Percentiles rank a stretch among this genome's conserved stretches.
Evolutionary conservation across 2,113 vertebrate species (phyloP).

Genomic region (Alethe diademata): DNA sequence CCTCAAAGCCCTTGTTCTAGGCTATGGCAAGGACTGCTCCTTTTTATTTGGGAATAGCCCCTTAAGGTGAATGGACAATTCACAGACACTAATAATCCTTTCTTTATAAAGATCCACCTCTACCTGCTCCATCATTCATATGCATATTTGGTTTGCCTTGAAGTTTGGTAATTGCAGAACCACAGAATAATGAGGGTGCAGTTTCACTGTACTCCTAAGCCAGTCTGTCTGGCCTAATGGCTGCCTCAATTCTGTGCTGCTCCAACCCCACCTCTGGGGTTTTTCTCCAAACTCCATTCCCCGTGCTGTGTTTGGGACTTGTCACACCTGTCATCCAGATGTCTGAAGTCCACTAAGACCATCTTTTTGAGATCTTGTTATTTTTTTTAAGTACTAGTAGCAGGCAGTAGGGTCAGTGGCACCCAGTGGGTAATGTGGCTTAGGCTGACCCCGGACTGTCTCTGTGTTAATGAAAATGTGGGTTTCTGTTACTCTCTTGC

Average conservation of each 20-base stretch:
- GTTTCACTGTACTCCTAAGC: background rate
- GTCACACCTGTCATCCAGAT: background rate
- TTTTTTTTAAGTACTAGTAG: background rate
- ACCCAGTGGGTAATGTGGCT: background rate
- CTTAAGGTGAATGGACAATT: background rate
- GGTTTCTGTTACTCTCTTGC: background rate
- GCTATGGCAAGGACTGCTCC: background rate
- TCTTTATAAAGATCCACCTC: conserved; percentile 3
- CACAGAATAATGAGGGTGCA: background rate
- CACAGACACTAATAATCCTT: background rate
- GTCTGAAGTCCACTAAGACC: background rate
- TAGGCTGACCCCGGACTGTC: background rate
- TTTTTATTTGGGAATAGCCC: background rate
- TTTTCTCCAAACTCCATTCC: background rate
- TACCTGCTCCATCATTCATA: background rate
- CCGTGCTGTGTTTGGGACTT: background rate
- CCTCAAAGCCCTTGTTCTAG: background rate
- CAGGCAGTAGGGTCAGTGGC: background rate
- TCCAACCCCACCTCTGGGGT: background rate
- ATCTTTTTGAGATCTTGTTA: background rate
- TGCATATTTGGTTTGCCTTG: conserved; percentile 17
- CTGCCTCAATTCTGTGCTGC: background rate
- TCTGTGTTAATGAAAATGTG: background rate
- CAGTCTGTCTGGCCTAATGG: background rate
- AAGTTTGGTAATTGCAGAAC: conserved; percentile 32